Evolutionary conservation across 2,797 vertebrate species (phyloP).

Genomic region (Oceanodroma leucorhoa): DNA sequence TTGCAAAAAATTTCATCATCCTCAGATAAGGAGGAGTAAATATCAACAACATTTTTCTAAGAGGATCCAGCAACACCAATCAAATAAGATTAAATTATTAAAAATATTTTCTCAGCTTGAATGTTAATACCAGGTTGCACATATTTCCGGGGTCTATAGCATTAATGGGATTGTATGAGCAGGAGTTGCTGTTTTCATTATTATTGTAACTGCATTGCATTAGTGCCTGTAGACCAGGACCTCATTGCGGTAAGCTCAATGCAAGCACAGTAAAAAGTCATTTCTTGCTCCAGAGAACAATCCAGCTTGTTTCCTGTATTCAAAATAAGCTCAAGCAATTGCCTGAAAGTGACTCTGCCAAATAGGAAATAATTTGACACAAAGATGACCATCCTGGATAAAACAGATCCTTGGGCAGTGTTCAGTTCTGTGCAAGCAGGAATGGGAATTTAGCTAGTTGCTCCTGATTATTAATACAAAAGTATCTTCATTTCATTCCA

Average conservation of each 20-base stretch:
- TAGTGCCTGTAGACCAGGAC: not conserved
- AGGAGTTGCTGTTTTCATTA: not conserved
- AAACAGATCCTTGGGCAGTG: not conserved
- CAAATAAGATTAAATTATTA: not conserved
- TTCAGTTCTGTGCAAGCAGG: not conserved
- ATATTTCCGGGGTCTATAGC: not conserved
- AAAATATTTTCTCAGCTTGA: not conserved
- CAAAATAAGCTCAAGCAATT: not conserved
- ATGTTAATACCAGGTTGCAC: not conserved
- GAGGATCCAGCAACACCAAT: not conserved
- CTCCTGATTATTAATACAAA: not conserved
- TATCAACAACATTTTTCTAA: not conserved
- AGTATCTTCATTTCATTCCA: not conserved
- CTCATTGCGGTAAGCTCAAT: not conserved
- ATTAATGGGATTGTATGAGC: not conserved
- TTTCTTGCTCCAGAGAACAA: constrained; percentile 1
- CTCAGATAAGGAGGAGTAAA: not conserved
- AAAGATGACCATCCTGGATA: not conserved
- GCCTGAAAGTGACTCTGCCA: not conserved
- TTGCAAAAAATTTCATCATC: not conserved
- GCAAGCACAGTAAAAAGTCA: not conserved
- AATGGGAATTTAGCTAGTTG: not conserved
- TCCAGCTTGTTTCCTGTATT: not conserved
- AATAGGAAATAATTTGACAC: not conserved
- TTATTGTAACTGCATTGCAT: not conserved